These are phyloP conservation scores for Alosa sapidissima DNA, from an alignment of 2,797 vertebrate species.

Conservation along the genomic window DNA sequence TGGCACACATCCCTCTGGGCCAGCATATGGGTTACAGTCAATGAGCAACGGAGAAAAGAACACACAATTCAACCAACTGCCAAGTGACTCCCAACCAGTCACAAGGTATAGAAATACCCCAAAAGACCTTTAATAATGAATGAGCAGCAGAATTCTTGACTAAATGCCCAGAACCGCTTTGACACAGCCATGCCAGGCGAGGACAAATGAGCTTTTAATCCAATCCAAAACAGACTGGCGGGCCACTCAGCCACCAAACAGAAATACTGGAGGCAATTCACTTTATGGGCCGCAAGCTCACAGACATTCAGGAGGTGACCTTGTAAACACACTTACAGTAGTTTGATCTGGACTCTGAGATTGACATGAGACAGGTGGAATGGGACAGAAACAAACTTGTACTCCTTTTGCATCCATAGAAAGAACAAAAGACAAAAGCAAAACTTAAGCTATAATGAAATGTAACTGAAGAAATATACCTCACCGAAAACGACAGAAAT, in stretches of 20 bases:
- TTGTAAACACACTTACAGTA: neutral
- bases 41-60: neutral
- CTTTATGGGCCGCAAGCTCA: neutral
- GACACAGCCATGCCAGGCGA: neutral
- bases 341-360: neutral
- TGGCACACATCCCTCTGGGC: neutral
- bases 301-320: neutral
- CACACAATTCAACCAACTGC: neutral
- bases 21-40: neutral
- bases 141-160: conserved; percentile 28
- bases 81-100: neutral
- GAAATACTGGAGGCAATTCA: neutral
- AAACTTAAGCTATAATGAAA: too few species aligned
- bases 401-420: neutral
- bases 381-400: neutral
- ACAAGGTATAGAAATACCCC: neutral
- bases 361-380: neutral
- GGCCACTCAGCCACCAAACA: neutral
- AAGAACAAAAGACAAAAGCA: neutral
- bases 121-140: conserved; percentile 32
- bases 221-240: neutral
- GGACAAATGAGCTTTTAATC: conserved; percentile 4
- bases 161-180: conserved; percentile 22
- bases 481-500: too few species aligned
- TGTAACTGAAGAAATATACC: too few species aligned